Conservation (phyloP, 2,888 invertebrate genomes). For the Drosophila atripex region DNA sequence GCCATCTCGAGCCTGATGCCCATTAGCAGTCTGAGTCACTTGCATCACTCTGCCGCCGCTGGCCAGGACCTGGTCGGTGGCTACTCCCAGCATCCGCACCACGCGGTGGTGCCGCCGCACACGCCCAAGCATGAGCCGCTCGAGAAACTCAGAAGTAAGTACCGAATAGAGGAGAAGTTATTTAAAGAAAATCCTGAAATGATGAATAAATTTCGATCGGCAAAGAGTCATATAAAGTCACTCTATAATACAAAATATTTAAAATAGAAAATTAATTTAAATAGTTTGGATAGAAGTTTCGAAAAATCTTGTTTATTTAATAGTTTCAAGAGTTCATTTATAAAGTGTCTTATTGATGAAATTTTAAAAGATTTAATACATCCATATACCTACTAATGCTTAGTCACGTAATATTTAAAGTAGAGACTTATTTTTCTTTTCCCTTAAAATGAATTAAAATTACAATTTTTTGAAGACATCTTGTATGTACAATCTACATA, state of each 20-base stretch:
- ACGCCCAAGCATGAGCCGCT: slow-evolving; percentile 87
- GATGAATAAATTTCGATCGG: no score
- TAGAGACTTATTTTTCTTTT: no score
- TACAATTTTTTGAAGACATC: neutral
- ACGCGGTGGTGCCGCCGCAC: slow-evolving; percentile 85
- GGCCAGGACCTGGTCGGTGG: slow-evolving; percentile 84
- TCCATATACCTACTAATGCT: no score
- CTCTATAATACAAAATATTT: no score
- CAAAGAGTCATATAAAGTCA: no score
- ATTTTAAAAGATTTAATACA: no score
- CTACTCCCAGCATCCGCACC: slow-evolving; percentile 85
- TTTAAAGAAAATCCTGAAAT: neutral
- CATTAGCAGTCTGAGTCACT: slow-evolving; percentile 83
- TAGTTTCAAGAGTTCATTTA: no score
- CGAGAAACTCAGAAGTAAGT: slow-evolving; percentile 89
- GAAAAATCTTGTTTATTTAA: no score
- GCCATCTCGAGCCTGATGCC: slow-evolving; percentile 86
- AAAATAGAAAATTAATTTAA: no score
- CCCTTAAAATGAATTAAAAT: neutral
- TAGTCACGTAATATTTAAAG: no score
- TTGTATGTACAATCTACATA: neutral
- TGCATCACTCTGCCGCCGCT: slow-evolving; percentile 81
- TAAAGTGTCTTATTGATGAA: no score
- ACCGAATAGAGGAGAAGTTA: slow-evolving; percentile 58
- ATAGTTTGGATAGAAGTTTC: no score